Conservation (phyloP, 92 coral and sea anemone species). For the Montipora capitata region DNA sequence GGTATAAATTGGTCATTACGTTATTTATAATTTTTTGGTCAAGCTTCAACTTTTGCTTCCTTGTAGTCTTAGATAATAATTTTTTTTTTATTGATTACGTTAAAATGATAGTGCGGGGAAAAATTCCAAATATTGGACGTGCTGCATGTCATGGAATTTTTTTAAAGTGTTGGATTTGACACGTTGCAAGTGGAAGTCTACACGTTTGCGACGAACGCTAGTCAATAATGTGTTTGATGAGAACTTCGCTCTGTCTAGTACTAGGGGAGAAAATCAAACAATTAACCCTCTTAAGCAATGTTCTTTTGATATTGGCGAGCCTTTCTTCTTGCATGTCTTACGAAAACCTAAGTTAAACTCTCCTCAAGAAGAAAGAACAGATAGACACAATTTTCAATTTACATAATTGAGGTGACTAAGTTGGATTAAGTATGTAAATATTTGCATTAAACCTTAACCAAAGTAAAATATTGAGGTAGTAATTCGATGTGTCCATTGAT, state of each 20-base stretch:
- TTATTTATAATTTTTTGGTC: constrained; percentile 24
- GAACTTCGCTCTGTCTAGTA: constrained; percentile 11
- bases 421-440: not conserved
- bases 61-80: not conserved
- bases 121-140: constrained; percentile 1
- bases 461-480: too few species aligned
- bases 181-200: constrained; percentile 15
- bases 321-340: too few species aligned
- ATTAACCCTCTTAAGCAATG: not conserved
- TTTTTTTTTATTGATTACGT: not conserved
- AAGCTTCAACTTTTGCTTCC: constrained; percentile 28
- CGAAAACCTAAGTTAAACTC: too few species aligned
- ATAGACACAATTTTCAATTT: too few species aligned
- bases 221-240: constrained; percentile 3
- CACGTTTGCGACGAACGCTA: constrained; percentile 19
- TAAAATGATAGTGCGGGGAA: not conserved
- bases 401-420: not conserved
- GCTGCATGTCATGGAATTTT: not conserved
- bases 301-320: not conserved
- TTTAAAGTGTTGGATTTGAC: not conserved
- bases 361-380: too few species aligned
- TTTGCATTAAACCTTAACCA: not conserved
- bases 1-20: constrained; percentile 5
- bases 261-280: too few species aligned
- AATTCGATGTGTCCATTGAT: too few species aligned